phyloP scores from a whole-genome alignment of 2,888 invertebrate species.

The Phytoseiulus persimilis region DNA sequence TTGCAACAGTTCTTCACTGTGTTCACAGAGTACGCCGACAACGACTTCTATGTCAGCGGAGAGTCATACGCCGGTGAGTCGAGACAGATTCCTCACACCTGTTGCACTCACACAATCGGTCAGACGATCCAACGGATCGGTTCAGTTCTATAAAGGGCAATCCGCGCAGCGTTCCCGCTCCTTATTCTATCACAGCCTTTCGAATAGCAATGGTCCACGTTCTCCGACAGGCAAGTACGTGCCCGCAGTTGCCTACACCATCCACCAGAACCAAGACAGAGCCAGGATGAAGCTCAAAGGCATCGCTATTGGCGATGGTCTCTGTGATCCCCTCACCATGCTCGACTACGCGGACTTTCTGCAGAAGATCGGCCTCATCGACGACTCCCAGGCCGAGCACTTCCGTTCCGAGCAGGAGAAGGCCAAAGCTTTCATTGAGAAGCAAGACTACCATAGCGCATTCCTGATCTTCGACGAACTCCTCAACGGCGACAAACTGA shows the following conservation, averaged over 20 bases:
- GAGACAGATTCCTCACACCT: too few species aligned
- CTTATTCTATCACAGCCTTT: not conserved
- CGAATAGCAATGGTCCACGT: not conserved
- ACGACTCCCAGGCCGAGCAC: conserved; percentile 45
- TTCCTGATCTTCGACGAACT: conserved; percentile 59
- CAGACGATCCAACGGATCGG: too few species aligned
- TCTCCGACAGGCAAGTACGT: conserved; percentile 58
- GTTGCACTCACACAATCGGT: too few species aligned
- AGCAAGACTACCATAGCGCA: conserved; percentile 43
- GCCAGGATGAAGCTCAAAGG: conserved; percentile 61
- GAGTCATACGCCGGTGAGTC: conserved; percentile 72
- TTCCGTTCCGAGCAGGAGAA: conserved; percentile 45
- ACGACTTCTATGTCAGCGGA: conserved; percentile 76
- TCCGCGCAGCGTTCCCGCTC: too few species aligned
- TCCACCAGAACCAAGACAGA: conserved; percentile 59
- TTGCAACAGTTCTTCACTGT: conserved; percentile 72
- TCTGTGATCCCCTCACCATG: conserved; percentile 47
- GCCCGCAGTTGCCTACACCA: conserved; percentile 67
- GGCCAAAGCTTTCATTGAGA: conserved; percentile 44
- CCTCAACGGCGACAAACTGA: conserved; percentile 61
- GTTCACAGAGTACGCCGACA: conserved; percentile 65
- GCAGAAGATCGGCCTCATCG: conserved; percentile 49
- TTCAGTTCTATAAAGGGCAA: too few species aligned
- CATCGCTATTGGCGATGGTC: conserved; percentile 47
- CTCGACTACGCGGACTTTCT: conserved; percentile 51